A percentile compares a stretch with the other conserved stretches of the same genome.
Evolutionary conservation across 2,113 vertebrate genomes (phyloP).

Genomic region (Mirounga angustirostris): DNA sequence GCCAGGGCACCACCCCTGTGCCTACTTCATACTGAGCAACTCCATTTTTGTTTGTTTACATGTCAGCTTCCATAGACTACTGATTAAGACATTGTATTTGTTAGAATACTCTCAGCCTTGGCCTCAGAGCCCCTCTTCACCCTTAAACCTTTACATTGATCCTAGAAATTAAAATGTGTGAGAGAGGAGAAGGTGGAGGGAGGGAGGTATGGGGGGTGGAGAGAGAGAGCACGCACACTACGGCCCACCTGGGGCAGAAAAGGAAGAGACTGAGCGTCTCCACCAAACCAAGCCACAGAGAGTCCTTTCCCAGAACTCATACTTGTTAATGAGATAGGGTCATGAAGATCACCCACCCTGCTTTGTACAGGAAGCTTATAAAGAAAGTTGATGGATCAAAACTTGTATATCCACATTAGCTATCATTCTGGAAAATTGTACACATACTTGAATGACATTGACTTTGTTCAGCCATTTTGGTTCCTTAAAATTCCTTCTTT

Average conservation of each 20-base stretch:
- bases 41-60: not conserved
- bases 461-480: not conserved
- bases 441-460: not conserved
- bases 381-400: slow-evolving; percentile 36
- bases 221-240: not conserved
- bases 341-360: slow-evolving; percentile 39
- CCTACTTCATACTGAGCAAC: not conserved
- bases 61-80: not conserved
- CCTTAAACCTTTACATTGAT: not conserved
- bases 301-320: slow-evolving; percentile 57
- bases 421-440: not conserved
- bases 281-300: slow-evolving; percentile 57
- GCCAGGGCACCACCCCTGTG: not conserved
- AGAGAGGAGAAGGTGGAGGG: not conserved
- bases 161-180: slow-evolving; percentile 5
- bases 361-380: slow-evolving; percentile 32
- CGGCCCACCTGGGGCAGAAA: slow-evolving; percentile 42
- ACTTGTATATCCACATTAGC: not conserved
- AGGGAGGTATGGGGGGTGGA: not conserved
- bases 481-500: slow-evolving; percentile 16
- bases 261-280: slow-evolving; percentile 68
- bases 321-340: slow-evolving; percentile 68
- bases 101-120: not conserved
- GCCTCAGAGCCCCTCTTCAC: not conserved
- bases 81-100: not conserved